A percentile compares a stretch with the other conserved stretches of the same genome.
Evolutionary conservation across 2,797 vertebrate species (phyloP).

Genomic region (Columba guinea): DNA sequence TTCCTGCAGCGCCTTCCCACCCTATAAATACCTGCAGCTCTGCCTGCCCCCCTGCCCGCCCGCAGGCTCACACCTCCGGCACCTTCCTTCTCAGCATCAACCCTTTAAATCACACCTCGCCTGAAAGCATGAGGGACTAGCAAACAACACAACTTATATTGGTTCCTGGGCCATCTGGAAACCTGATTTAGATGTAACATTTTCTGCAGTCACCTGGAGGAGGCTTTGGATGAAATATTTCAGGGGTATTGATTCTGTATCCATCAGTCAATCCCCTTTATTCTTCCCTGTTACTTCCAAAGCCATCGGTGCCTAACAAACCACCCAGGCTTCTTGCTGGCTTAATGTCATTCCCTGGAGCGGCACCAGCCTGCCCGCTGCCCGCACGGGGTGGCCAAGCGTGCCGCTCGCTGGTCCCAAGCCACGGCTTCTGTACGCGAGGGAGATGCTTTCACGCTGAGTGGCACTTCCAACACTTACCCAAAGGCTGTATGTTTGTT

Average conservation of each 20-base stretch:
- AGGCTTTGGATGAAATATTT: constrained; percentile 40
- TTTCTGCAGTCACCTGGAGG: constrained; percentile 44
- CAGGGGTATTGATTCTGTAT: constrained; percentile 11
- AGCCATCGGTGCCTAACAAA: not conserved
- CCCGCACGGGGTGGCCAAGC: not conserved
- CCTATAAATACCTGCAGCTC: not conserved
- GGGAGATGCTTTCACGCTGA: not conserved
- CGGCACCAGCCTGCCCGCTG: accelerated
- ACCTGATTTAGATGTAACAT: constrained; percentile 35
- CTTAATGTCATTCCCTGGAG: accelerated
- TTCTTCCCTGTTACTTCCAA: not conserved
- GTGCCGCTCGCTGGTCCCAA: no score
- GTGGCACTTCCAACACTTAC: not conserved
- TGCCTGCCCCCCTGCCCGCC: not conserved
- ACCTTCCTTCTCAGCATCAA: not conserved
- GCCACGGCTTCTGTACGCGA: no score
- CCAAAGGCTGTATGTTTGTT: not conserved
- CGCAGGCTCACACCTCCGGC: not conserved
- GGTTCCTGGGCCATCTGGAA: constrained; percentile 23
- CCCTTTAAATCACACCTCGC: not conserved
- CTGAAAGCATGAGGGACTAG: not conserved
- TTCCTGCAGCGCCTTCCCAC: not conserved
- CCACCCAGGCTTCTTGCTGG: not conserved
- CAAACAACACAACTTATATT: not conserved
- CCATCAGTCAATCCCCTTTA: not conserved